These are phyloP conservation scores for Phrixothrix hirtus DNA, from an alignment of 2,888 invertebrate species.

Conservation along the genomic window DNA sequence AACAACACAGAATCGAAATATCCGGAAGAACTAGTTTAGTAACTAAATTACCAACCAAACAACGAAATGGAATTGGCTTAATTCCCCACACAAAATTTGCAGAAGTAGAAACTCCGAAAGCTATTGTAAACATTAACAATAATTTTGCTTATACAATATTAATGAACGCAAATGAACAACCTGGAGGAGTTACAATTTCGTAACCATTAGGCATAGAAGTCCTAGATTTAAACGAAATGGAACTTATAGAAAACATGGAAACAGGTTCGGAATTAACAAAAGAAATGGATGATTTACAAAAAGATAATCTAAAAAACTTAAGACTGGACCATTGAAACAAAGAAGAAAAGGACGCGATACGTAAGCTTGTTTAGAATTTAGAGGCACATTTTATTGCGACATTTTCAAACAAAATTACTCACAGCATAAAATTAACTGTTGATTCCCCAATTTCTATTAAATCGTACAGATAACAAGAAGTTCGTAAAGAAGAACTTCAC, in stretches of 20 bases:
- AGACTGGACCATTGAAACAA: slow-evolving; percentile 1
- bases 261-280: neutral
- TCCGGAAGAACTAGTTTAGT: neutral
- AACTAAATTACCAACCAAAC: neutral
- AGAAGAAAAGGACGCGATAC: slow-evolving; percentile 5
- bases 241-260: neutral
- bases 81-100: neutral
- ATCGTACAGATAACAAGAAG: neutral
- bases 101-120: neutral
- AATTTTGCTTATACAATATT: neutral
- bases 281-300: neutral
- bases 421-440: neutral
- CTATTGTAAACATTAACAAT: neutral
- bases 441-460: neutral
- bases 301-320: slow-evolving; percentile 4
- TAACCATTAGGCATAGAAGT: slow-evolving; percentile 4
- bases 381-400: slow-evolving; percentile 2
- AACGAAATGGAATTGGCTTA: neutral
- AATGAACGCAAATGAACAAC: neutral
- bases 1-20: neutral
- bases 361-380: slow-evolving; percentile 2
- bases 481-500: neutral
- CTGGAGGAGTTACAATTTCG: neutral
- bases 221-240: neutral
- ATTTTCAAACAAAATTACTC: neutral